phyloP scores from a whole-genome alignment of 2,888 invertebrate species.

The Pachydiplax longipennis region DNA sequence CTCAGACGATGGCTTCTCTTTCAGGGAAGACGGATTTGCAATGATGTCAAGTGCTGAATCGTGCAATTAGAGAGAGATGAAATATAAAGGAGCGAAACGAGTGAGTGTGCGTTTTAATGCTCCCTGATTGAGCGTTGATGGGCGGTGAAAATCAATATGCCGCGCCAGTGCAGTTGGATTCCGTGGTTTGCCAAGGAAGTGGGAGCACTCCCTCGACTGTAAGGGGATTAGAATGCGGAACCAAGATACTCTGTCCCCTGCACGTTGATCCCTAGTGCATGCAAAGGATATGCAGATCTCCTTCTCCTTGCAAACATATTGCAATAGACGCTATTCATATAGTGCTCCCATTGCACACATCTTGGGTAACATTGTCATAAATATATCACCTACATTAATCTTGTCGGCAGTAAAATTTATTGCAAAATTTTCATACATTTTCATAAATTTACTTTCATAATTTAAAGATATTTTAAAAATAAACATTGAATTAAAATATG shows the following conservation, averaged over 20 bases:
- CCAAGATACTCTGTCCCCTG: not conserved
- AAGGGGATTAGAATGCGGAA: not conserved
- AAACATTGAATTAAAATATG: too few species aligned
- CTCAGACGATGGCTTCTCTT: not conserved
- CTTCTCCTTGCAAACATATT: too few species aligned
- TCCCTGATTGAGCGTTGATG: constrained; percentile 28
- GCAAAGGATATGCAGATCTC: not conserved
- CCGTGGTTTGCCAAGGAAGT: not conserved
- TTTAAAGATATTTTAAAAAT: too few species aligned
- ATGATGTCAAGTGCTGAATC: not conserved
- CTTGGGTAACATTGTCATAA: too few species aligned
- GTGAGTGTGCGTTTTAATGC: not conserved
- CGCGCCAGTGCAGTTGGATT: not conserved
- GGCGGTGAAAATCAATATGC: constrained; percentile 20
- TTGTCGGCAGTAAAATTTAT: too few species aligned
- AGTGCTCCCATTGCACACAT: too few species aligned
- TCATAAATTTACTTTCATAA: too few species aligned
- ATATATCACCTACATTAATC: too few species aligned
- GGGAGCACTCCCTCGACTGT: not conserved
- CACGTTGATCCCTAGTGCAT: not conserved
- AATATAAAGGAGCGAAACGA: not conserved
- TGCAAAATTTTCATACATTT: too few species aligned
- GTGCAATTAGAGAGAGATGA: not conserved
- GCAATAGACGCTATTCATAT: too few species aligned
- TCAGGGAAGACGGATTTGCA: not conserved